A percentile compares a stretch with the other conserved stretches of the same genome.
These are phyloP conservation scores for Perccottus glenii DNA, from an alignment of 2,113 vertebrate genomes.

Conservation along the genomic window DNA sequence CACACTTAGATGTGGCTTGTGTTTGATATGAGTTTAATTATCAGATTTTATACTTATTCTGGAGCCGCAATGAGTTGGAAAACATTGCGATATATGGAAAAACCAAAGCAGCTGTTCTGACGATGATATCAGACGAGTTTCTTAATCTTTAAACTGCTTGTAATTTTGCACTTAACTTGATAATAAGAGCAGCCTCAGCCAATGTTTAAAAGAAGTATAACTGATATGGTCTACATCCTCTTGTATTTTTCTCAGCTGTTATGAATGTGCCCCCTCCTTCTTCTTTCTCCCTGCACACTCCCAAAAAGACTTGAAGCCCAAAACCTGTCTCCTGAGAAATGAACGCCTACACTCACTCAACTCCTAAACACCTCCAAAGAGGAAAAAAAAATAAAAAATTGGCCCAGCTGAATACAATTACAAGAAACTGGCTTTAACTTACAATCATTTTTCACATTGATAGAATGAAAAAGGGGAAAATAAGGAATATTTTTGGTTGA, in stretches of 20 bases:
- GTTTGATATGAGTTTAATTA: conserved; percentile 65
- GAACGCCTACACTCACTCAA: conserved; percentile 45
- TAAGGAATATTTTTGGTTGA: too few relatives aligned
- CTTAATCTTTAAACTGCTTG: not conserved
- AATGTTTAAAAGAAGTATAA: conserved; percentile 17
- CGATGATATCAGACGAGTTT: conserved; percentile 2
- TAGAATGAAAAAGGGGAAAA: conserved; percentile 1
- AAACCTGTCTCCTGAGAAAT: conserved; percentile 53
- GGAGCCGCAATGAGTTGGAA: conserved; percentile 30
- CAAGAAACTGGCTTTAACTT: conserved; percentile 59
- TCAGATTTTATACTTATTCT: conserved; percentile 47
- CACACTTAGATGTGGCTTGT: conserved; percentile 68
- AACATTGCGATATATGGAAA: conserved; percentile 19
- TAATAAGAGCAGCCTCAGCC: not conserved
- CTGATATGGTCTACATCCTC: conserved; percentile 24
- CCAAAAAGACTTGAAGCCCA: conserved; percentile 21
- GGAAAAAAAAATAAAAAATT: conserved; percentile 48
- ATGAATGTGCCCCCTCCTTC: conserved; percentile 22
- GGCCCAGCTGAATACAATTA: conserved; percentile 77
- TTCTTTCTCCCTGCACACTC: conserved; percentile 29
- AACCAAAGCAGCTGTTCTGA: conserved; percentile 22
- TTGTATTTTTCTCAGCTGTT: conserved; percentile 10
- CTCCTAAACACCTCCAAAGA: conserved; percentile 34
- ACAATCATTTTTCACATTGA: conserved; percentile 51
- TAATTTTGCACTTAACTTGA: conserved; percentile 7